A percentile compares a stretch with the other conserved stretches of the same genome.
phyloP scores from a whole-genome alignment of 2,888 invertebrate genomes.

The Macroteleia sp. region DNA sequence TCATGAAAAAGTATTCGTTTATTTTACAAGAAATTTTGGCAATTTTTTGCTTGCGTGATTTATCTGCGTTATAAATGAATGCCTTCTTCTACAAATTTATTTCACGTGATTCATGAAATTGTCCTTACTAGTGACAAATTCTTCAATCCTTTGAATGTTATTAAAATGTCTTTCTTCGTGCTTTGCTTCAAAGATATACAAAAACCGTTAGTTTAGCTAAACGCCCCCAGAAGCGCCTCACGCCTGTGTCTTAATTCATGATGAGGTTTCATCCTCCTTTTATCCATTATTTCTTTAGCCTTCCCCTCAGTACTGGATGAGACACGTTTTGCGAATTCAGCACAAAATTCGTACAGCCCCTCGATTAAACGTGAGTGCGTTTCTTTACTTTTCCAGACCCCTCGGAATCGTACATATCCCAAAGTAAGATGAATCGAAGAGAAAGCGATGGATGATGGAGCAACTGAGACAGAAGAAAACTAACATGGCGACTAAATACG shows the following conservation, averaged over 20 bases:
- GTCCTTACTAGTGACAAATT: slow-evolving; percentile 30
- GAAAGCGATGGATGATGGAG: slow-evolving; percentile 38
- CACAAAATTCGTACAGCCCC: slow-evolving; percentile 81
- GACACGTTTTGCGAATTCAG: slow-evolving; percentile 87
- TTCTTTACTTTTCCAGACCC: slow-evolving; percentile 72
- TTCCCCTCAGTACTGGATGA: slow-evolving; percentile 70
- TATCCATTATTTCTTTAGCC: slow-evolving; percentile 24
- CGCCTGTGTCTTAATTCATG: slow-evolving; percentile 56
- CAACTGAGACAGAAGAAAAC: slow-evolving; percentile 56
- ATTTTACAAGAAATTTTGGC: slow-evolving; percentile 59
- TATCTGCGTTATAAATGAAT: slow-evolving; percentile 50
- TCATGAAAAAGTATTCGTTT: slow-evolving; percentile 54
- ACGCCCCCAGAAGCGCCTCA: slow-evolving; percentile 8
- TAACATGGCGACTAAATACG: slow-evolving; percentile 52
- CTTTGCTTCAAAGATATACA: background rate
- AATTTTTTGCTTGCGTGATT: slow-evolving; percentile 48
- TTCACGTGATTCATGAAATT: slow-evolving; percentile 48
- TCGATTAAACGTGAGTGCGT: slow-evolving; percentile 80
- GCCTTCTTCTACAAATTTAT: slow-evolving; percentile 35
- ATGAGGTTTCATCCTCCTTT: slow-evolving; percentile 30
- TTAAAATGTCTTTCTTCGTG: slow-evolving; percentile 1
- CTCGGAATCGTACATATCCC: slow-evolving; percentile 46
- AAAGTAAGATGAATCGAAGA: slow-evolving; percentile 59
- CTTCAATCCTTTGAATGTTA: slow-evolving; percentile 16
- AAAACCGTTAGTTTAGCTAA: slow-evolving; percentile 7